These are phyloP conservation scores for Polyodon spathula DNA, from an alignment of 2,113 vertebrate species.

Conservation along the genomic window DNA sequence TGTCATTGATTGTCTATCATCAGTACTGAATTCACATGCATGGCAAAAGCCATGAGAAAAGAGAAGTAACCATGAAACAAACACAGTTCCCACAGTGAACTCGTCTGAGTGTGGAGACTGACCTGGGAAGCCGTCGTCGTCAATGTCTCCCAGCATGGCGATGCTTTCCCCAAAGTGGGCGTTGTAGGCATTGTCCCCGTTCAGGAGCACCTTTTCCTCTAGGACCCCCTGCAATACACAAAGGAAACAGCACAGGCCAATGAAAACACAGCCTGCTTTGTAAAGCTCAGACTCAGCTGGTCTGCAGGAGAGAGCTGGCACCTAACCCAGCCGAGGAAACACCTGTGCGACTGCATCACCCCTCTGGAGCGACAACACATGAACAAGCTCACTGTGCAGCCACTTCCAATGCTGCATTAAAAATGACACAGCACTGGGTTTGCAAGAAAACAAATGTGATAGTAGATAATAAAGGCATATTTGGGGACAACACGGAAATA, in stretches of 20 bases:
- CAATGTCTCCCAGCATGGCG: conserved; percentile 73
- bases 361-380: too few relatives aligned
- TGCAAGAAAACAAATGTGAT: too few relatives aligned
- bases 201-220: conserved; percentile 68
- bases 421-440: too few relatives aligned
- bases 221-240: conserved; percentile 73
- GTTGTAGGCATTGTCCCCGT: conserved; percentile 72
- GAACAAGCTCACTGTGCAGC: too few relatives aligned
- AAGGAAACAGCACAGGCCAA: conserved; percentile 24
- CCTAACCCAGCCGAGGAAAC: conserved; percentile 18
- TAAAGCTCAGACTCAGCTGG: neutral
- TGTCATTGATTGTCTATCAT: too few relatives aligned
- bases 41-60: too few relatives aligned
- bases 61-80: too few relatives aligned
- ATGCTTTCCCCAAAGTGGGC: conserved; percentile 93
- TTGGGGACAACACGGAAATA: too few relatives aligned
- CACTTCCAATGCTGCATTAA: too few relatives aligned
- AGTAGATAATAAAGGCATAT: too few relatives aligned
- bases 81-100: too few relatives aligned
- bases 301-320: conserved; percentile 8
- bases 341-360: conserved; percentile 13
- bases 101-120: conserved; percentile 20
- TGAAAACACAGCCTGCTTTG: neutral
- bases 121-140: conserved; percentile 91
- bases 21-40: too few relatives aligned